Conservation (phyloP, 2,797 vertebrate genomes). For the Monodelphis domestica region DNA sequence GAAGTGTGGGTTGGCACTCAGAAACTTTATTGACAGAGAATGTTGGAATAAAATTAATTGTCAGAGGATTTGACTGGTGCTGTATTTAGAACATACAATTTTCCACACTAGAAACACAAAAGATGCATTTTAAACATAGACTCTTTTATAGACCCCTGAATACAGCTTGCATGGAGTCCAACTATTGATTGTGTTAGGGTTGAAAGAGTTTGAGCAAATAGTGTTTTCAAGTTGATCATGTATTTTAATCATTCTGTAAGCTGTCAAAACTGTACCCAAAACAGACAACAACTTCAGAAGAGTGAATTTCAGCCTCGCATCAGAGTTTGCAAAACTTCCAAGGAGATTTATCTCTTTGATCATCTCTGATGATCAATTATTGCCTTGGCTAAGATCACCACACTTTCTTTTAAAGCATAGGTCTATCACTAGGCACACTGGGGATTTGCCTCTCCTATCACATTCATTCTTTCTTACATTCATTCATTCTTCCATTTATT, state of each 20-base stretch:
- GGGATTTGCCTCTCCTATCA: not conserved
- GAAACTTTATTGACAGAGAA: slow-evolving; percentile 75
- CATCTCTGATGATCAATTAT: slow-evolving; percentile 61
- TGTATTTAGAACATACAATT: slow-evolving; percentile 79
- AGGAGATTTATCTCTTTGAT: slow-evolving; percentile 55
- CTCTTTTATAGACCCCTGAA: slow-evolving; percentile 75
- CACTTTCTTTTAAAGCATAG: not conserved
- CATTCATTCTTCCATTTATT: too few relatives aligned
- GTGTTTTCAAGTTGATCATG: slow-evolving; percentile 81
- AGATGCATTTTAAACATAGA: slow-evolving; percentile 78
- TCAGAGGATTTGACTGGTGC: slow-evolving; percentile 76
- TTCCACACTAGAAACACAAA: slow-evolving; percentile 76
- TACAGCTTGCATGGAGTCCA: slow-evolving; percentile 72
- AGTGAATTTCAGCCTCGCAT: slow-evolving; percentile 73
- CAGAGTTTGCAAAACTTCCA: slow-evolving; percentile 45
- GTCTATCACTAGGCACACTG: not conserved
- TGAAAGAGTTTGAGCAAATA: slow-evolving; percentile 79
- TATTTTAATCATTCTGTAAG: slow-evolving; percentile 80
- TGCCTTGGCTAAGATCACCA: not conserved
- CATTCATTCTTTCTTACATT: too few relatives aligned
- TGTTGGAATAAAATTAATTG: slow-evolving; percentile 76
- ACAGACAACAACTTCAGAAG: slow-evolving; percentile 75
- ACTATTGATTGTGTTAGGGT: slow-evolving; percentile 77
- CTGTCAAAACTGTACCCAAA: slow-evolving; percentile 77
- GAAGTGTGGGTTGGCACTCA: slow-evolving; percentile 68